Conservation (phyloP, 2,113 vertebrate genomes). For the Empidonax traillii region DNA sequence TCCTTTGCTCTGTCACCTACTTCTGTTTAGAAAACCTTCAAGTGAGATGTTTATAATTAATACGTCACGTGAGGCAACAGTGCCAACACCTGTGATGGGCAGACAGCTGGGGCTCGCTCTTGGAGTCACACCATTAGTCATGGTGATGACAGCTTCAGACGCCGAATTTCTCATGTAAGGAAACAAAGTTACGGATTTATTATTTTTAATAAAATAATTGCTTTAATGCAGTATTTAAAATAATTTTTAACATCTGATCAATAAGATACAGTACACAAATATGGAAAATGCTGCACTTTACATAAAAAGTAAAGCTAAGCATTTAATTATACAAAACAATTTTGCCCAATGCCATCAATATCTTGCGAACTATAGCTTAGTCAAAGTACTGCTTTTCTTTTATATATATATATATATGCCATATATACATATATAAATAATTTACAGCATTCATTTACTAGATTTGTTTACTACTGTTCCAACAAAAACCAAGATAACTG, state of each 20-base stretch:
- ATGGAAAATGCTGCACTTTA: conserved; percentile 75
- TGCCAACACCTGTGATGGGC: not conserved
- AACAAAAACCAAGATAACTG: conserved; percentile 29
- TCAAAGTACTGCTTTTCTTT: conserved; percentile 60
- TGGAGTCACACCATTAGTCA: not conserved
- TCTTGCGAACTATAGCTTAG: conserved; percentile 51
- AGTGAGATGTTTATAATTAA: not conserved
- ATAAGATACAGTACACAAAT: conserved; percentile 74
- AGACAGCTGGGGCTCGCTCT: not conserved
- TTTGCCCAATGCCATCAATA: conserved; percentile 48
- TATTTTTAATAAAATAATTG: conserved; percentile 80
- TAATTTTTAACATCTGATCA: conserved; percentile 76
- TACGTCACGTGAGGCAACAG: accelerated
- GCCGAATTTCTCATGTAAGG: not conserved
- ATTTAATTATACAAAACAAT: conserved; percentile 78
- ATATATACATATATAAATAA: conserved; percentile 67
- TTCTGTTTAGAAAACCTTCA: not conserved
- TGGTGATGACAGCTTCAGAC: not conserved
- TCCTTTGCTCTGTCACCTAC: not conserved
- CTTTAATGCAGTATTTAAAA: conserved; percentile 81
- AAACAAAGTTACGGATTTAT: conserved; percentile 20
- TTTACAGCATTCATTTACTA: conserved; percentile 63
- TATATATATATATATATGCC: not conserved
- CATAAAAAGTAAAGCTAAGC: conserved; percentile 81
- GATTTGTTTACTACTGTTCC: conserved; percentile 21